Evolutionary conservation across 2,113 vertebrate genomes (phyloP).

Genomic region (Smithornis capensis): DNA sequence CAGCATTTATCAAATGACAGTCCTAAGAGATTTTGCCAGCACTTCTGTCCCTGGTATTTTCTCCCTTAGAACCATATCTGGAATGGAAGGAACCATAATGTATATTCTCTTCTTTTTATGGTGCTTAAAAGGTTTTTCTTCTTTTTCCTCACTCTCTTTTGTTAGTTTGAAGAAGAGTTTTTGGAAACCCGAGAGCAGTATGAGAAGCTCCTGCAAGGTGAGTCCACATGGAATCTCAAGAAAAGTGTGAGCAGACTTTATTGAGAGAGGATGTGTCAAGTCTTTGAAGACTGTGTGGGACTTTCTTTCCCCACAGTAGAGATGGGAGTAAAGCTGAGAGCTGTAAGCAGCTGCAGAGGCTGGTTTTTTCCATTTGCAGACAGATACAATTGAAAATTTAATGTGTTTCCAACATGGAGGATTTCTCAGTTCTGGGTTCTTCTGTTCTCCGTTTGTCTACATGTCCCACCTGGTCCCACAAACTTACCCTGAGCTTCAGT

Average conservation of each 20-base stretch:
- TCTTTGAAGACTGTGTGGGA: not conserved
- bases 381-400: not conserved
- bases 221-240: not conserved
- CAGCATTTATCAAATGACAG: not conserved
- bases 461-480: not conserved
- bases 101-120: not conserved
- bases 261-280: not conserved
- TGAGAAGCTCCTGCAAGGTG: slow-evolving; percentile 80
- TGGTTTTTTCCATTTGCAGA: not conserved
- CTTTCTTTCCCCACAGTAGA: not conserved
- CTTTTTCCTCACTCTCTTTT: not conserved
- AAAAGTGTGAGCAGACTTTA: not conserved
- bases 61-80: not conserved
- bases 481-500: not conserved
- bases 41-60: not conserved
- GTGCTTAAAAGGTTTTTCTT: not conserved
- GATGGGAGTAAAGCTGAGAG: not conserved
- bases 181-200: slow-evolving; percentile 82
- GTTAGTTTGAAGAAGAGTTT: slow-evolving; percentile 84
- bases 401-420: not conserved
- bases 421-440: not conserved
- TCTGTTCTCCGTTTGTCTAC: not conserved
- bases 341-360: not conserved
- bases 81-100: not conserved
- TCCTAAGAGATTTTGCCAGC: not conserved